Conservation (phyloP, 2,797 vertebrate genomes). For the Tenualosa ilisha region DNA sequence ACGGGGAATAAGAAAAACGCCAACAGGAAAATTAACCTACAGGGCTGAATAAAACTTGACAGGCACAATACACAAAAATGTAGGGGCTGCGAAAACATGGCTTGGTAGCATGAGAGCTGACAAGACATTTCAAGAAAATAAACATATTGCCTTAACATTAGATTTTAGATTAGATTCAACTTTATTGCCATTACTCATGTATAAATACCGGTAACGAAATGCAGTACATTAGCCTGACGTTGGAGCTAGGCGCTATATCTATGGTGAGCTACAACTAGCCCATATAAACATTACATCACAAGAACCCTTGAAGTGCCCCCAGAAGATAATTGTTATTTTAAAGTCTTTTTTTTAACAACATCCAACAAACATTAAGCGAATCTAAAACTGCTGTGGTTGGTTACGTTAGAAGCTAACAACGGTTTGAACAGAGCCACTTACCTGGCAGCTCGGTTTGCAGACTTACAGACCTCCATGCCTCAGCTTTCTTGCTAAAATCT, state of each 20-base stretch:
- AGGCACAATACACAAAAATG: neutral
- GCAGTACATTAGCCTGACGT: neutral
- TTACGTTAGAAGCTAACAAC: neutral
- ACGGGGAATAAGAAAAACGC: too few species aligned
- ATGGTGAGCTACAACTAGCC: neutral
- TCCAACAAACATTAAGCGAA: neutral
- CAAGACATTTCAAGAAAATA: neutral
- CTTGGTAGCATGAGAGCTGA: too few species aligned
- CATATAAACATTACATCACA: neutral
- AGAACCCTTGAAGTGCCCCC: neutral
- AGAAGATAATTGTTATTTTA: neutral
- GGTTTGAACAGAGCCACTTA: neutral
- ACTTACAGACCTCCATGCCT: slow-evolving; percentile 41
- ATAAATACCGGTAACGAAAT: too few species aligned
- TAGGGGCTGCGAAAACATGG: too few species aligned
- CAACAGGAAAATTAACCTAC: neutral
- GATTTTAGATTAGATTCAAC: too few species aligned
- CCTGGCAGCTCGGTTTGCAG: slow-evolving; percentile 31
- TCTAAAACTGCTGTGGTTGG: neutral
- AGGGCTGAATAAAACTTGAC: neutral
- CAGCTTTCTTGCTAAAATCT: slow-evolving; percentile 28
- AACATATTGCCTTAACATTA: neutral
- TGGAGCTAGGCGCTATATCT: neutral
- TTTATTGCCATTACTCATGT: too few species aligned
- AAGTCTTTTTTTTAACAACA: too few species aligned